Percentiles rank a stretch among this genome's conserved stretches.
phyloP scores from a whole-genome alignment of 1,140 invertebrate genomes.

The Luehdorfia chinensis region DNA sequence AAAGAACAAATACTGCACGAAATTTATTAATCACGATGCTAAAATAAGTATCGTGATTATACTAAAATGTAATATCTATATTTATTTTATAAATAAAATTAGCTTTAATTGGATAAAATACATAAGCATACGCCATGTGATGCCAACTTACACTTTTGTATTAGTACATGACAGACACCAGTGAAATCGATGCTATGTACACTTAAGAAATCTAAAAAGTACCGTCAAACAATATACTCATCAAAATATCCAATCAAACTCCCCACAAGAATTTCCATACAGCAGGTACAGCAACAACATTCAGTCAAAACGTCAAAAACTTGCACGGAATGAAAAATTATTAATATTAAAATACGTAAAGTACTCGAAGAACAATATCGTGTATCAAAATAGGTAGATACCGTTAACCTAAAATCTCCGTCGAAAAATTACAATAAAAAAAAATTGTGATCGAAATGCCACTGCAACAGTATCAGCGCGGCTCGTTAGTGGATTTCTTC shows the following conservation, averaged over 20 bases:
- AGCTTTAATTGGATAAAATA: constrained; percentile 20
- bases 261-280: constrained; percentile 28
- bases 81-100: constrained; percentile 12
- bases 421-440: constrained; percentile 63
- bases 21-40: constrained; percentile 39
- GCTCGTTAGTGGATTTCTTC: constrained; percentile 68
- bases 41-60: constrained; percentile 27
- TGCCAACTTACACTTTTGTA: constrained; percentile 34
- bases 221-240: constrained; percentile 21
- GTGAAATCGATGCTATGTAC: constrained; percentile 40
- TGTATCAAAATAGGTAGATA: constrained; percentile 65
- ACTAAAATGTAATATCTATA: constrained; percentile 19
- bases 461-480: constrained; percentile 26
- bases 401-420: constrained; percentile 62
- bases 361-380: constrained; percentile 60
- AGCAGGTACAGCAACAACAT: constrained; percentile 57
- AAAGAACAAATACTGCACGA: constrained; percentile 59
- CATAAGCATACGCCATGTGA: constrained; percentile 33
- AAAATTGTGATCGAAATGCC: constrained; percentile 67
- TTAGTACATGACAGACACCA: constrained; percentile 19
- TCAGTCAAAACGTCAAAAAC: constrained; percentile 61
- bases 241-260: constrained; percentile 32
- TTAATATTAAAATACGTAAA: constrained; percentile 68
- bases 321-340: constrained; percentile 71
- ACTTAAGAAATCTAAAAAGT: constrained; percentile 30